These are phyloP conservation scores for Eonycteris spelaea DNA, from an alignment of 2,113 vertebrate species.

Conservation along the genomic window DNA sequence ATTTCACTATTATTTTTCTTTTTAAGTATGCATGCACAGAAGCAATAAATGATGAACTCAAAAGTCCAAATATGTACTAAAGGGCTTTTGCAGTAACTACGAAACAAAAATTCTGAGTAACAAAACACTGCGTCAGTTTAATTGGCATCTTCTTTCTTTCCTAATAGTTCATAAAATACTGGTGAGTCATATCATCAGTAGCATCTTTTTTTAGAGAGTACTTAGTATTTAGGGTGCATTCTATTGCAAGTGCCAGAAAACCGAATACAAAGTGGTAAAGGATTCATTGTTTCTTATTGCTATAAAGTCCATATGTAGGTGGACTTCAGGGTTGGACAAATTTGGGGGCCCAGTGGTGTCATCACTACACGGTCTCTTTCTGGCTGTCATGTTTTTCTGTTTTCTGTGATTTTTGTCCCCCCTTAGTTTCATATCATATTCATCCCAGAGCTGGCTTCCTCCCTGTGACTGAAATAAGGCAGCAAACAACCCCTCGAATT, in stretches of 20 bases:
- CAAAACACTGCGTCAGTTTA: background rate
- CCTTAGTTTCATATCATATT: background rate
- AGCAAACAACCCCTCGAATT: background rate
- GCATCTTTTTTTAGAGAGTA: background rate
- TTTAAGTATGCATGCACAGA: background rate
- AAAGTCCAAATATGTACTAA: background rate
- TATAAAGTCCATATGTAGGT: background rate
- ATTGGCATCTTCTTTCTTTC: background rate
- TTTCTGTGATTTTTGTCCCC: background rate
- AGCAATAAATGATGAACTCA: background rate
- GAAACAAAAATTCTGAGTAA: slow-evolving; percentile 1
- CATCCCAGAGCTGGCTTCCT: background rate
- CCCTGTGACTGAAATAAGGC: background rate
- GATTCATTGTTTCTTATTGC: background rate
- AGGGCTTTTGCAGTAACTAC: background rate
- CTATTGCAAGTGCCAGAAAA: background rate
- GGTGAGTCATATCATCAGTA: background rate
- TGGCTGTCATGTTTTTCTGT: background rate
- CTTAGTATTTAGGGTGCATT: background rate
- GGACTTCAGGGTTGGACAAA: background rate
- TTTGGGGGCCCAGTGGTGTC: background rate
- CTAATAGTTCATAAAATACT: background rate
- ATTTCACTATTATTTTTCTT: background rate
- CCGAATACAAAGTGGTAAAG: background rate
- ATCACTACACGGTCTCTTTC: background rate